Percentiles rank a stretch among this genome's conserved stretches.
phyloP scores from a whole-genome alignment of 2,888 invertebrate genomes.

The Erebia epiphron region DNA sequence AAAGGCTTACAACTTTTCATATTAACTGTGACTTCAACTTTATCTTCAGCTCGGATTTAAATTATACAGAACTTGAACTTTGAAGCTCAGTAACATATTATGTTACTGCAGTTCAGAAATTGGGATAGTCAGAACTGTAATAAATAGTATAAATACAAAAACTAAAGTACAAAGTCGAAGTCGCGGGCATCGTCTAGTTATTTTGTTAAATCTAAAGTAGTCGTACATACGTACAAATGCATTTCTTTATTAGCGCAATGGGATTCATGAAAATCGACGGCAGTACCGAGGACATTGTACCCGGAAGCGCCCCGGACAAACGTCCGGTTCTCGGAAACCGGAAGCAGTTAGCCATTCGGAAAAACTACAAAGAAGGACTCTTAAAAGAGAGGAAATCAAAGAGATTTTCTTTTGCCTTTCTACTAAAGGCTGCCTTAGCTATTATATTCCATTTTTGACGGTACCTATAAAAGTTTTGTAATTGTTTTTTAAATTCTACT shows the following conservation, averaged over 20 bases:
- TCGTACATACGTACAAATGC: background rate
- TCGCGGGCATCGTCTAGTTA: background rate
- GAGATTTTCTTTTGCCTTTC: conserved; percentile 10
- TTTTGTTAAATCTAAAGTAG: background rate
- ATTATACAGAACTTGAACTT: conserved; percentile 14
- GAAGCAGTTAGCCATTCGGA: conserved; percentile 70
- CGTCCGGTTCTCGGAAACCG: conserved; percentile 68
- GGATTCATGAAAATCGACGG: conserved; percentile 29
- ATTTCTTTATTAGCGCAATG: conserved; percentile 16
- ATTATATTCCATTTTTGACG: too few species aligned
- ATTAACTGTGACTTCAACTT: conserved; percentile 16
- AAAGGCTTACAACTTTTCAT: conserved; percentile 21
- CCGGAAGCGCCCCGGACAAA: conserved; percentile 59
- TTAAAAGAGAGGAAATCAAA: background rate
- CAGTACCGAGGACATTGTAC: conserved; percentile 47
- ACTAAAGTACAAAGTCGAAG: too few species aligned
- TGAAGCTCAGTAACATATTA: background rate
- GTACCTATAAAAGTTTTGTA: too few species aligned
- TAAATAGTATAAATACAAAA: too few species aligned
- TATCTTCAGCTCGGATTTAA: conserved; percentile 9
- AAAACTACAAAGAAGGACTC: conserved; percentile 39
- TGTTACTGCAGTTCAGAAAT: background rate
- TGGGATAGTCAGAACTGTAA: background rate
- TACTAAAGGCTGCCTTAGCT: background rate
- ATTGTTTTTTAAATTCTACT: too few species aligned